A percentile compares a stretch with the other conserved stretches of the same genome.
Conservation (phyloP, 2,113 vertebrate genomes). For the Protobothrops mucrosquamatus region DNA sequence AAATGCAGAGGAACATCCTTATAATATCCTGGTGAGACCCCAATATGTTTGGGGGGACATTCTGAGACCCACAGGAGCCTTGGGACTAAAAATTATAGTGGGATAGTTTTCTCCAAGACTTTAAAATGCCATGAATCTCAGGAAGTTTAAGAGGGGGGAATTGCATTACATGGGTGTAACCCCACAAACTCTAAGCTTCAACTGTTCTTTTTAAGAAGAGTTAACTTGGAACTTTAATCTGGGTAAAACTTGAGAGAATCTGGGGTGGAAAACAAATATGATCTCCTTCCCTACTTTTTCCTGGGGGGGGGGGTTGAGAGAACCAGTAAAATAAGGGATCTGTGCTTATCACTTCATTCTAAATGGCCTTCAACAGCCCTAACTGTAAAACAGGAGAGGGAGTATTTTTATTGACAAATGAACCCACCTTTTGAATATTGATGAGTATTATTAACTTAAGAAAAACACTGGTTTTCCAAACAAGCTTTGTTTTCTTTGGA, state of each 20-base stretch:
- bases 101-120: background rate
- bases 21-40: background rate
- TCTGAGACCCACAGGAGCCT: background rate
- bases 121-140: background rate
- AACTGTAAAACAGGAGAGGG: slow-evolving; percentile 4
- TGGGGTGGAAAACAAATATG: background rate
- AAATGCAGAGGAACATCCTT: background rate
- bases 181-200: background rate
- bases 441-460: slow-evolving; percentile 14
- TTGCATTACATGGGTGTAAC: background rate
- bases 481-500: background rate
- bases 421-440: slow-evolving; percentile 19
- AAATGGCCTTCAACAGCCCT: background rate
- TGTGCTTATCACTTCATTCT: background rate
- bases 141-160: background rate
- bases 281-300: background rate
- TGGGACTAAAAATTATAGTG: background rate
- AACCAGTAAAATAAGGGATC: background rate
- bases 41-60: background rate
- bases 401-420: slow-evolving; percentile 22
- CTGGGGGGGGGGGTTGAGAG: background rate
- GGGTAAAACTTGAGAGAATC: background rate
- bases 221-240: background rate
- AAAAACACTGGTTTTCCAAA: slow-evolving; percentile 10
- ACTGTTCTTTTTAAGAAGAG: background rate